These are phyloP conservation scores for Aethina tumida DNA, from an alignment of 1,140 invertebrate genomes.

Conservation along the genomic window DNA sequence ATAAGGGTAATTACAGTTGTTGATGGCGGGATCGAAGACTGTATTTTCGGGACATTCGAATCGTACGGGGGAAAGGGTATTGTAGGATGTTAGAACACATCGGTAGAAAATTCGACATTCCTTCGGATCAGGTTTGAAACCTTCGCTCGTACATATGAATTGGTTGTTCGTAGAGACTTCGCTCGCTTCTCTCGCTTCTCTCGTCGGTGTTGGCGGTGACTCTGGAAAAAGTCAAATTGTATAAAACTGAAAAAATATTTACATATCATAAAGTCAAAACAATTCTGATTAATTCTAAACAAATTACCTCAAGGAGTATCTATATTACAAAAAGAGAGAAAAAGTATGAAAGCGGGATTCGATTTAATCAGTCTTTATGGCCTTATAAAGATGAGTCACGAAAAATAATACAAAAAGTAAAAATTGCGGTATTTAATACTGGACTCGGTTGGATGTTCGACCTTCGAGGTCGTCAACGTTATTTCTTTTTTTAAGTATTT, in stretches of 20 bases:
- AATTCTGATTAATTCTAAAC: slow-evolving; percentile 17
- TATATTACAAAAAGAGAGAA: slow-evolving; percentile 13
- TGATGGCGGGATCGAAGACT: slow-evolving; percentile 55
- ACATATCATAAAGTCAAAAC: slow-evolving; percentile 26
- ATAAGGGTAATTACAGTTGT: slow-evolving; percentile 55
- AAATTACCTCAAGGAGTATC: slow-evolving; percentile 8
- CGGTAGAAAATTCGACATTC: slow-evolving; percentile 26
- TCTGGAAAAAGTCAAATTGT: no score
- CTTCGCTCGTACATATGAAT: slow-evolving; percentile 17
- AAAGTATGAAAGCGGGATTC: neutral
- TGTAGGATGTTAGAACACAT: slow-evolving; percentile 22
- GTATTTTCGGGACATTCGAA: slow-evolving; percentile 62
- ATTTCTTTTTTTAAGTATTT: no score
- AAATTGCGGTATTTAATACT: no score
- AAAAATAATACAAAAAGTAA: slow-evolving; percentile 6
- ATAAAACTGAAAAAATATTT: no score
- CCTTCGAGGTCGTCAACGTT: no score
- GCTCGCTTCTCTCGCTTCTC: no score
- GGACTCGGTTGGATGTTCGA: no score
- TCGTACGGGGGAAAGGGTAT: slow-evolving; percentile 36
- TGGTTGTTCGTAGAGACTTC: no score
- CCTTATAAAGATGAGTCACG: slow-evolving; percentile 4
- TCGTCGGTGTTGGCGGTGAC: no score
- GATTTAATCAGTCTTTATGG: no score
- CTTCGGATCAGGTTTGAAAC: slow-evolving; percentile 18